Evolutionary conservation across 2,888 invertebrate species (phyloP), one percentile per base, ranked within the genome.

Genomic region (Idaea dimidiata): DNA sequence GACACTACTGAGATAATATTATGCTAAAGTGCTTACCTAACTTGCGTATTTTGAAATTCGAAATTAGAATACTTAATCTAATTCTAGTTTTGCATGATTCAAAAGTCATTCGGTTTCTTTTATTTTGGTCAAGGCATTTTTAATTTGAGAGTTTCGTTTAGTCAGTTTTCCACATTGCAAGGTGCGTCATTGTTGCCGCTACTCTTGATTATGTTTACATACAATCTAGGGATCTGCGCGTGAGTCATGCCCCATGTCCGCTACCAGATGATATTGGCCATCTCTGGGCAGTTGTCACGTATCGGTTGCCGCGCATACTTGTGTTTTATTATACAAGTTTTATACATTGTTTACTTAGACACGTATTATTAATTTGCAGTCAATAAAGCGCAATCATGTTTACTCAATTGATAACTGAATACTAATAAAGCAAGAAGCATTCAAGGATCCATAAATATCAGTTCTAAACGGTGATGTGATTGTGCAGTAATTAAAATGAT

Each of bases 131-230:
- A 76, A 77, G 77, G 78, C 68, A 77, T 77, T 75, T 74, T 74
- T 78, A 54, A 75, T 69, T 68, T 82, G 78, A 87, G 76, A 87
- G 79, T 83, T 87, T 83, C 80, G 77, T 76, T 78, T 80, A 74
- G 78, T 74, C 73, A 78, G 63, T 81, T 81, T 78, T 83, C 83
- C 74, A 78, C 79, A 77, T 78, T 68, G 71, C 73, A 68, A 74
- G 78, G 84, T 89, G 89, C 82, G 89, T 90, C 89, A 88, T 76
- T 78, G 70, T 70, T 72, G 73, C 76, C 70, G 74, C 81, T 78
- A 78, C 83, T 80, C 78, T 79, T 76, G 80, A 82, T 82, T 83
- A 77, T 88, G 85, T 88, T 89, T 87, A 86, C 86, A 82, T 77
- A 81, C 80, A 78, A 79, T 81, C 79, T 86, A 81, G 82, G 68